A percentile compares a stretch with the other conserved stretches of the same genome.
Evolutionary conservation across 2,888 invertebrate genomes (phyloP).

Genomic region (Epirrhoe tristata): DNA sequence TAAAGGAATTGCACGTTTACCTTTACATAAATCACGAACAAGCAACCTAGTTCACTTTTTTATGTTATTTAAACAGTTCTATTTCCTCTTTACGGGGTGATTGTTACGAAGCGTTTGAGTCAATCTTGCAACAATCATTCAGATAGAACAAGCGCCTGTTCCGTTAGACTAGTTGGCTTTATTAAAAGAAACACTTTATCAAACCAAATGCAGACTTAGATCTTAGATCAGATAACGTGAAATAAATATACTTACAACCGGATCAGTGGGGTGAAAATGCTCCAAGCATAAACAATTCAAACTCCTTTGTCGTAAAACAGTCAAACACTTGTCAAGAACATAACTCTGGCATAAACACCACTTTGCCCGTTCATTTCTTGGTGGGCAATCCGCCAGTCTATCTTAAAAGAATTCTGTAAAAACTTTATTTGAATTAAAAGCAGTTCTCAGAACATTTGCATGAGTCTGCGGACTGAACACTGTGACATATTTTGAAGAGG

Average conservation of each 20-base stretch:
- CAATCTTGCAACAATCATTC: too few relatives aligned
- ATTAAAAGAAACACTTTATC: too few relatives aligned
- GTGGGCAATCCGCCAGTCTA: constrained; percentile 37
- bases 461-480: constrained; percentile 44
- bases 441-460: constrained; percentile 51
- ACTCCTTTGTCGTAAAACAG: constrained; percentile 12
- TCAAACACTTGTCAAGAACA: constrained; percentile 16
- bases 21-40: constrained; percentile 19
- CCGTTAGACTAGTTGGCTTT: too few relatives aligned
- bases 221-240: too few relatives aligned
- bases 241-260: too few relatives aligned
- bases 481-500: constrained; percentile 53
- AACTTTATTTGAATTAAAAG: constrained; percentile 56
- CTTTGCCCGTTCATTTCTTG: constrained; percentile 32
- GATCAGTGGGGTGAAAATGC: too few relatives aligned
- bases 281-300: constrained; percentile 14
- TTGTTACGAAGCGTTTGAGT: neutral
- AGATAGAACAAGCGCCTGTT: too few relatives aligned
- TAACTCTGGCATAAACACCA: constrained; percentile 29
- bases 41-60: neutral
- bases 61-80: neutral
- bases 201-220: too few relatives aligned
- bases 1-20: constrained; percentile 43
- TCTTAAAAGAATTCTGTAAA: constrained; percentile 38
- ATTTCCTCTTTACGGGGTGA: too few relatives aligned